Evolutionary conservation across 2,113 vertebrate species (phyloP), one percentile per base, ranked within the genome.

Genomic region (Halcyon senegalensis): DNA sequence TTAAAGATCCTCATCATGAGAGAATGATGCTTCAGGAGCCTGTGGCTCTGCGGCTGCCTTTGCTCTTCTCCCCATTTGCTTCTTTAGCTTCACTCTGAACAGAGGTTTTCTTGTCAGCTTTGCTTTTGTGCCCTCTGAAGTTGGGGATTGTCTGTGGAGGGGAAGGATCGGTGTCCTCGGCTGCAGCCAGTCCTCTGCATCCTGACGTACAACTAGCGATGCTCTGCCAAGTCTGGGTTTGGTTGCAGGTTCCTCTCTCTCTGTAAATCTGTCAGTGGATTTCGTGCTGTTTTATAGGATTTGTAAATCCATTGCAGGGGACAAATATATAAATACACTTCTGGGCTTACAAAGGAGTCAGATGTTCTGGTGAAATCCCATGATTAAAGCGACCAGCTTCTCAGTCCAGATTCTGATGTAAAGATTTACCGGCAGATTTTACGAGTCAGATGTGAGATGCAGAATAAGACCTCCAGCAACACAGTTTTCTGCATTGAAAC

Each of bases 331-430:
- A 83, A 84, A 82, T 74, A 62, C 25, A 60, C 9, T 55, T 55
- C 59, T 55, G 85, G 82, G 43, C 44, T 72, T 93, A 19, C 35
- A 68, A 46, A 85, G 28, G 70, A 94, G 74, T 80, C 67, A 69
- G 89, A 39, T 78, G 63, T 37, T 79, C 73, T 72, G 63, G 44
- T 87, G 89, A 85, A 94, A 92, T 63, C 74, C 67, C 44, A 10
- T 7, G 27, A 77, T 51, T 90, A 72, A 55, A 92, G 75, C 18
- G 16, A 89, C 33, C 84, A 89, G 59, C 83, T 92, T 51, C 90
- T 81, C 72, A 62, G 43, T 11, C 50, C 0, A 0, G 59, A 33
- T 62, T 89, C 63, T 72, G 69, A 30, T 30, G 35, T 35, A 27
- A 77, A 80, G 87, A 44, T 96, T 95, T 92, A 55, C 62, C 0